A percentile compares a stretch with the other conserved stretches of the same genome.
phyloP scores from a whole-genome alignment of 2,113 vertebrate species.

The Tychaedon coryphoeus region DNA sequence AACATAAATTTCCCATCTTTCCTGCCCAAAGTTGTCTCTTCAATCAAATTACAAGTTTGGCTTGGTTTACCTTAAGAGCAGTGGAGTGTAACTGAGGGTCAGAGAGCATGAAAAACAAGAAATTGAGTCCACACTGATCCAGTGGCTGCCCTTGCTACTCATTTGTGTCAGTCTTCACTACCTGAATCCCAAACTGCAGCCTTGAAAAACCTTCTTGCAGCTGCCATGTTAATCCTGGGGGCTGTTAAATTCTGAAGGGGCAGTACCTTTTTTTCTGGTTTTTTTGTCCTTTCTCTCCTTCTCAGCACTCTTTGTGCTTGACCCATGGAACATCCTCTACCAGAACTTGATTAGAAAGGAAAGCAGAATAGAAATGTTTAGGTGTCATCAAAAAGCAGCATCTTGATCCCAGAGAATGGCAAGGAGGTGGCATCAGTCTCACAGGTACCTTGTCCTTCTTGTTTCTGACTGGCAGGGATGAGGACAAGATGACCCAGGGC shows the following conservation, averaged over 20 bases:
- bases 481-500: background rate
- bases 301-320: background rate
- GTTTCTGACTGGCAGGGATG: background rate
- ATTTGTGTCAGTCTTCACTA: background rate
- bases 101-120: background rate
- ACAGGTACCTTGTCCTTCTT: background rate
- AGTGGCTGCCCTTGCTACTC: background rate
- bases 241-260: background rate
- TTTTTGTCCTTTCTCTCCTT: background rate
- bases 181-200: background rate
- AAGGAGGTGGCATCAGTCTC: background rate
- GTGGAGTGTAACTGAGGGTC: background rate
- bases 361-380: background rate
- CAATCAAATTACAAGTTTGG: background rate
- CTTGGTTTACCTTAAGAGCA: background rate
- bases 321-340: background rate
- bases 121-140: background rate
- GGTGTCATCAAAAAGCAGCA: background rate
- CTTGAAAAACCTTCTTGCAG: background rate
- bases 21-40: background rate
- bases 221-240: background rate
- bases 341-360: background rate
- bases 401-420: background rate
- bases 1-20: background rate
- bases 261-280: accelerated